These are phyloP conservation scores for Typhlichthys eigenmanni DNA, from an alignment of 2,797 vertebrate genomes.

Conservation along the genomic window DNA sequence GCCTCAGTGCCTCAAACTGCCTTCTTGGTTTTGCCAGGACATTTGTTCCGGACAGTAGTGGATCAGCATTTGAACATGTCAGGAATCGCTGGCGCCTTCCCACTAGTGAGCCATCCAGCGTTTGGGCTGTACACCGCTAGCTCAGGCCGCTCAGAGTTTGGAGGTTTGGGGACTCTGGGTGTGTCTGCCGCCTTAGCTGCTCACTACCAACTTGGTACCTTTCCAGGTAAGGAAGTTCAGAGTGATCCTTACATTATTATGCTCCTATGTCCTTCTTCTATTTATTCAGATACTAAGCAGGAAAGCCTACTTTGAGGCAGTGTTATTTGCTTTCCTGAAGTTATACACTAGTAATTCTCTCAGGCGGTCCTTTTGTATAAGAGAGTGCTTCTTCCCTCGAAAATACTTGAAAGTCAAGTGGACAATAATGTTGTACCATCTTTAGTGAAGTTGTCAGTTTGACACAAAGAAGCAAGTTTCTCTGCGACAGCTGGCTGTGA, in stretches of 20 bases:
- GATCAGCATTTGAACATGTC: slow-evolving; percentile 81
- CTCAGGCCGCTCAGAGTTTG: slow-evolving; percentile 85
- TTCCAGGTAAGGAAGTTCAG: slow-evolving; percentile 77
- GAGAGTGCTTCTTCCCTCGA: not conserved
- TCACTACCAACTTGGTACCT: slow-evolving; percentile 81
- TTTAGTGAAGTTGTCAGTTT: not conserved
- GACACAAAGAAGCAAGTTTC: not conserved
- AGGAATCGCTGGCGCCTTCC: slow-evolving; percentile 82
- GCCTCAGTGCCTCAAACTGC: slow-evolving; percentile 6
- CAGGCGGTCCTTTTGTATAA: not conserved
- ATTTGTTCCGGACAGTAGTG: slow-evolving; percentile 76
- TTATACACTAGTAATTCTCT: not conserved
- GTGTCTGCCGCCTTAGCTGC: slow-evolving; percentile 81
- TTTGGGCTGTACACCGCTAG: slow-evolving; percentile 82
- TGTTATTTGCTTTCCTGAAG: slow-evolving; percentile 1
- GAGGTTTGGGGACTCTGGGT: slow-evolving; percentile 85
- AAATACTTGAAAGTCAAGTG: slow-evolving; percentile 19
- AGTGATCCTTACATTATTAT: not conserved
- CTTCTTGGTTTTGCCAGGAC: slow-evolving; percentile 68
- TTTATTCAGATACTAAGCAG: not conserved
- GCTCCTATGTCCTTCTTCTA: not conserved
- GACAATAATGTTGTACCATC: not conserved
- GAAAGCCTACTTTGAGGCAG: not conserved
- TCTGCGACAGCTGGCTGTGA: not conserved
- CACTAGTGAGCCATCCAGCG: slow-evolving; percentile 80